Conservation (phyloP, 2,797 vertebrate genomes). For the Manis crassicaudata region DNA sequence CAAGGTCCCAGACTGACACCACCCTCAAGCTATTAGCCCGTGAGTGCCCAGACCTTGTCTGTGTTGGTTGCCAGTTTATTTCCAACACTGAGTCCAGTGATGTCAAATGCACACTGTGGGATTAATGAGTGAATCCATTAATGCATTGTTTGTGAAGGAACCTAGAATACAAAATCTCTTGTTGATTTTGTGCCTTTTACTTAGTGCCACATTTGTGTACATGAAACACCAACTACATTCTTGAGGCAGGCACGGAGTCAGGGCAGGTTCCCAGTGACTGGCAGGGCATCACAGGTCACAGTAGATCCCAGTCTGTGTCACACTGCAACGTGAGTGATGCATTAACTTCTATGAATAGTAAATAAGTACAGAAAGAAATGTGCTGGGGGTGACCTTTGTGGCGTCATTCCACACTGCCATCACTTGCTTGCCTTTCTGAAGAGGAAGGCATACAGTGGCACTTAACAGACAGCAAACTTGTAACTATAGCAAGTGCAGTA, state of each 20-base stretch:
- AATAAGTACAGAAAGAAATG: background rate
- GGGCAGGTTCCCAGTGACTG: background rate
- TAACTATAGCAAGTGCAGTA: rapidly evolving
- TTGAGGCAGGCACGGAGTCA: background rate
- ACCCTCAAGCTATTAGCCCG: too few species aligned
- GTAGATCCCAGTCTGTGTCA: rapidly evolving
- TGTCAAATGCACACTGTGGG: too few species aligned
- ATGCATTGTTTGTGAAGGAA: background rate
- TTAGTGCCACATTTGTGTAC: background rate
- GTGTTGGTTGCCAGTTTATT: background rate
- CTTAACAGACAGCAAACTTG: background rate
- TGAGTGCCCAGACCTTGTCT: background rate
- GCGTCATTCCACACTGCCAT: rapidly evolving
- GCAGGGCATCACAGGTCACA: background rate
- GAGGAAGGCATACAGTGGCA: background rate
- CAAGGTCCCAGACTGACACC: background rate
- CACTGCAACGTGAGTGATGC: rapidly evolving
- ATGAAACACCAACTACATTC: background rate
- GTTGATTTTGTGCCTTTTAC: background rate
- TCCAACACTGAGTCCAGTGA: background rate
- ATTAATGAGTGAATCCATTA: background rate
- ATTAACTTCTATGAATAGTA: background rate
- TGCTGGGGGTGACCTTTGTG: rapidly evolving
- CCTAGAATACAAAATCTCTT: background rate
- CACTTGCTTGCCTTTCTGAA: background rate